Evolutionary conservation across 2,888 invertebrate genomes (phyloP).

Genomic region (Gisinianus flammeolus): DNA sequence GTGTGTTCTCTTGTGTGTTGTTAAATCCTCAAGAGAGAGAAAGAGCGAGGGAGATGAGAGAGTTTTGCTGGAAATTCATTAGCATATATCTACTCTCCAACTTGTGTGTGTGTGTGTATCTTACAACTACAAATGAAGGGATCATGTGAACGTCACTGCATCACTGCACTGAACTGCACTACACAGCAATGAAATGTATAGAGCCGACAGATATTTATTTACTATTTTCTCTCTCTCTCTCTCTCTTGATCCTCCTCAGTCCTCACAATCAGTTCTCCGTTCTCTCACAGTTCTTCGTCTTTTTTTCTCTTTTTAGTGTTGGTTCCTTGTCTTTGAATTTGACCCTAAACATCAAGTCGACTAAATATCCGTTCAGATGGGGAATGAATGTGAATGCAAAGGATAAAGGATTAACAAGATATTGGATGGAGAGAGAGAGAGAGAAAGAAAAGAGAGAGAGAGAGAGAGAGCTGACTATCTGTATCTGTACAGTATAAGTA

Average conservation of each 20-base stretch:
- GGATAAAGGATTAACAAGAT: background rate
- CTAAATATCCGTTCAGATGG: background rate
- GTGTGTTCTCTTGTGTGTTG: background rate
- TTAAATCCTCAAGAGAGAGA: background rate
- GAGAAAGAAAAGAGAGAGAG: too few relatives aligned
- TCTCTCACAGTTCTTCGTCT: too few relatives aligned
- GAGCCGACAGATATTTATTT: background rate
- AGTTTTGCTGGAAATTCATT: slow-evolving; percentile 18
- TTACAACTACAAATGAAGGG: background rate
- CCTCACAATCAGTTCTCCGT: too few relatives aligned
- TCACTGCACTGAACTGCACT: background rate
- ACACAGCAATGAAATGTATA: background rate
- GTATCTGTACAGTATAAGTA: too few relatives aligned
- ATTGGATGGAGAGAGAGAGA: too few relatives aligned
- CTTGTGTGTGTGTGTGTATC: too few relatives aligned
- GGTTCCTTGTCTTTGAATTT: background rate
- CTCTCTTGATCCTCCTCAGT: background rate
- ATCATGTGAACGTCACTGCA: background rate
- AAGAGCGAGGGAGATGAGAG: background rate
- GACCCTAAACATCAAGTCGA: background rate
- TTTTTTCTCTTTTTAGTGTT: too few relatives aligned
- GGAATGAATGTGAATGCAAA: background rate
- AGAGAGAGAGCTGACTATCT: too few relatives aligned
- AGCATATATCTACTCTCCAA: background rate
- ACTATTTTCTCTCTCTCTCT: too few relatives aligned